phyloP scores from a whole-genome alignment of 2,888 invertebrate genomes.

The Catocala fraxini region DNA sequence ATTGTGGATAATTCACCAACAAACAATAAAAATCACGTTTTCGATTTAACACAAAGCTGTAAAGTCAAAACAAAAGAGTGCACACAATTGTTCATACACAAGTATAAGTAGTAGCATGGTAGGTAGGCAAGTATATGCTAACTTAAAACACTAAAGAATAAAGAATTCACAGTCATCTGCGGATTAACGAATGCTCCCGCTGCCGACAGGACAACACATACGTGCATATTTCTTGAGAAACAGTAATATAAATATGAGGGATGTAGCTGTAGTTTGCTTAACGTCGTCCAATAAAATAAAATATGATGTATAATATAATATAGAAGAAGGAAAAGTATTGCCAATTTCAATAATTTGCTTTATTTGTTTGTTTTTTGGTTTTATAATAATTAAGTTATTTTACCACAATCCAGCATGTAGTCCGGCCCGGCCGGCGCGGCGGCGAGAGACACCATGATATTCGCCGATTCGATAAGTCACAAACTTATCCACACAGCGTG shows the following conservation, averaged over 20 bases:
- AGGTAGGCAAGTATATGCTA: constrained; percentile 22
- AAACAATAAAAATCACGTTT: constrained; percentile 30
- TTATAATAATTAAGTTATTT: too few species aligned
- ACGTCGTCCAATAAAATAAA: too few species aligned
- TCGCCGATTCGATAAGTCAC: too few species aligned
- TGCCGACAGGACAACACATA: constrained; percentile 55
- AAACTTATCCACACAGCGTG: too few species aligned
- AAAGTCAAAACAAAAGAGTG: constrained; percentile 41
- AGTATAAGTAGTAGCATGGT: constrained; percentile 10
- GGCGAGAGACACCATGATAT: too few species aligned
- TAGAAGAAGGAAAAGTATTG: too few species aligned
- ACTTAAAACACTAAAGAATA: constrained; percentile 55
- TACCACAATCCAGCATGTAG: too few species aligned
- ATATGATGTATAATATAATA: too few species aligned
- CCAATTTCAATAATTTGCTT: too few species aligned
- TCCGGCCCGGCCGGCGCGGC: too few species aligned
- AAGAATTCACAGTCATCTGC: constrained; percentile 61
- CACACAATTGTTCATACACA: constrained; percentile 28
- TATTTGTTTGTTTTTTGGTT: too few species aligned
- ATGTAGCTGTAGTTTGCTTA: too few species aligned
- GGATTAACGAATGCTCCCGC: constrained; percentile 67
- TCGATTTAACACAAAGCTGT: constrained; percentile 36
- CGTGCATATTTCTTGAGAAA: constrained; percentile 27
- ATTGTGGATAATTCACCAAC: constrained; percentile 32
- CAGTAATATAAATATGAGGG: neutral